phyloP scores from a whole-genome alignment of 2,113 vertebrate species.

The Morone saxatilis region DNA sequence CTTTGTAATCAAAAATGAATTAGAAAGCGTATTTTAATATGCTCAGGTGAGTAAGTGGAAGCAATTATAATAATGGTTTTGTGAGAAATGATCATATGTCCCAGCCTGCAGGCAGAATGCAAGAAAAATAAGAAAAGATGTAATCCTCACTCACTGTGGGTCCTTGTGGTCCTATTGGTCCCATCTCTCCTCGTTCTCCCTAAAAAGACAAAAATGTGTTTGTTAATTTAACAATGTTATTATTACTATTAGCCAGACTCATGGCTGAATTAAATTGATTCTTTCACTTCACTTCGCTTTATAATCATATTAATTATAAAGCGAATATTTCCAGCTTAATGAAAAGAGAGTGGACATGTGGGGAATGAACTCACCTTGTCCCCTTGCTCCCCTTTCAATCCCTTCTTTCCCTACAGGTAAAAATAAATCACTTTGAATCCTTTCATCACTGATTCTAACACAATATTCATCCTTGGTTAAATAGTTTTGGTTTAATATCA shows the following conservation, averaged over 20 bases:
- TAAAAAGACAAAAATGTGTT: conserved; percentile 49
- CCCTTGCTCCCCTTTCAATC: conserved; percentile 86
- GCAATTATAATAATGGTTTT: conserved; percentile 7
- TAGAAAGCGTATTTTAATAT: conserved; percentile 28
- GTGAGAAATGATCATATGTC: not conserved
- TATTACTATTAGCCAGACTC: not conserved
- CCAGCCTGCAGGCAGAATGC: not conserved
- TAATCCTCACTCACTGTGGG: conserved; percentile 75
- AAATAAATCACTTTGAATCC: conserved; percentile 50
- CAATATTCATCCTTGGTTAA: conserved; percentile 2
- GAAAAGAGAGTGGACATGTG: not conserved
- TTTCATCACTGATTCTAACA: conserved; percentile 40
- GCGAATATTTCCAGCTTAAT: conserved; percentile 10
- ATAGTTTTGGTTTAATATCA: conserved; percentile 11
- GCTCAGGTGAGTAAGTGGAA: conserved; percentile 5
- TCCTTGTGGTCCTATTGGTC: conserved; percentile 80
- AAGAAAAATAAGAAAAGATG: not conserved
- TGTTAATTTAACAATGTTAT: not conserved
- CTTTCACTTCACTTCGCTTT: not conserved
- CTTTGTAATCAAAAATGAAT: conserved; percentile 44
- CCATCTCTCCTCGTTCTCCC: conserved; percentile 83
- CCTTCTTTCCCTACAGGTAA: conserved; percentile 87
- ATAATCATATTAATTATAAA: not conserved
- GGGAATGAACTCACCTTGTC: conserved; percentile 84
- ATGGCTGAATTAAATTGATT: conserved; percentile 2